These are phyloP conservation scores for Galagoides demidoff DNA, from an alignment of 2,797 vertebrate genomes.

Conservation along the genomic window DNA sequence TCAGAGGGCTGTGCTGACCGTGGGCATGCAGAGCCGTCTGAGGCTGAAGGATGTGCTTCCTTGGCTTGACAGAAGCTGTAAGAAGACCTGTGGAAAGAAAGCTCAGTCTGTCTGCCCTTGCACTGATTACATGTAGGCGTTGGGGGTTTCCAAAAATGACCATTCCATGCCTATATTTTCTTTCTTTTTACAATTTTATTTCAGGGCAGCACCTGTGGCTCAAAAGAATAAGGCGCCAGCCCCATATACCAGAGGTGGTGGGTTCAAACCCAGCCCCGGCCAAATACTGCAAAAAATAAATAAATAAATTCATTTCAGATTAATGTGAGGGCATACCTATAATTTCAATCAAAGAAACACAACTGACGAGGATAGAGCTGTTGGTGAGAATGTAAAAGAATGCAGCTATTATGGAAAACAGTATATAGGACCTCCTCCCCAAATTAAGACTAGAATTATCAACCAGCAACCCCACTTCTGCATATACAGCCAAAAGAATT, in stretches of 20 bases:
- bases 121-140: background rate
- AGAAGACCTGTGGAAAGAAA: background rate
- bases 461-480: background rate
- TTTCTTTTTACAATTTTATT: no score
- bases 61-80: no score
- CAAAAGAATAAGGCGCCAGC: no score
- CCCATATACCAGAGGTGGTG: no score
- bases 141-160: background rate
- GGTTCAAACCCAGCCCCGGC: no score
- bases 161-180: background rate
- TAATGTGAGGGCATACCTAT: no score
- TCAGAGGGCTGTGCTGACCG: background rate
- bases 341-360: background rate
- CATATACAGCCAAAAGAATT: background rate
- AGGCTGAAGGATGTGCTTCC: background rate
- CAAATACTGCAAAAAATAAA: no score
- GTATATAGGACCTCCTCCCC: background rate
- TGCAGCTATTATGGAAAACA: rapidly evolving
- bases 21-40: background rate
- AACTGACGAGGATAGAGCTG: background rate
- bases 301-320: no score
- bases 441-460: background rate
- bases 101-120: rapidly evolving
- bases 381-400: background rate
- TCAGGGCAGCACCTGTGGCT: no score